Percentiles rank a stretch among this genome's conserved stretches.
These are phyloP conservation scores for Pteropus rufus DNA, from an alignment of 2,797 vertebrate genomes.

Conservation along the genomic window DNA sequence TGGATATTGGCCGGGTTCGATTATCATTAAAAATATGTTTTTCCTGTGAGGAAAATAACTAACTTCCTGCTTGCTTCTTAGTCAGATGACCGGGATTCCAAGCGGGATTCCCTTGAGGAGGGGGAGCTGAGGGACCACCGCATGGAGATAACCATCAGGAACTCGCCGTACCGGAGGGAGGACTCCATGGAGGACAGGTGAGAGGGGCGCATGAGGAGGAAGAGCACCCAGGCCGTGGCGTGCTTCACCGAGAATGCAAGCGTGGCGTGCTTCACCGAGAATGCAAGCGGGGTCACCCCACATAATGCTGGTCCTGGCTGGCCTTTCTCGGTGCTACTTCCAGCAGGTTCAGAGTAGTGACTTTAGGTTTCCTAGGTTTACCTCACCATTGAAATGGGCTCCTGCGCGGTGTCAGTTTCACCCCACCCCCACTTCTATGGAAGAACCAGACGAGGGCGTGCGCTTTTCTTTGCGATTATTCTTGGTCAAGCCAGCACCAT, in stretches of 20 bases:
- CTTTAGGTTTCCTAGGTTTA: background rate
- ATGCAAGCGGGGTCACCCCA: fast-evolving
- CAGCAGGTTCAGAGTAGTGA: no score
- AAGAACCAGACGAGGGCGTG: background rate
- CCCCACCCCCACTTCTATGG: no score
- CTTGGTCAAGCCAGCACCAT: background rate
- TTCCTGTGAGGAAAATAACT: background rate
- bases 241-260: fast-evolving
- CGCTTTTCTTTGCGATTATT: background rate
- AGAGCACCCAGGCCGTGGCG: fast-evolving
- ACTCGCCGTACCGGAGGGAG: conserved; percentile 94
- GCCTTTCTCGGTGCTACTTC: background rate
- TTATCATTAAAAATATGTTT: background rate
- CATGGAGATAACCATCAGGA: conserved; percentile 99
- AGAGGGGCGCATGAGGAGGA: background rate
- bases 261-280: fast-evolving
- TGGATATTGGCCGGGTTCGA: background rate
- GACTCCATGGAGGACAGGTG: conserved; percentile 97
- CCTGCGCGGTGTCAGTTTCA: no score
- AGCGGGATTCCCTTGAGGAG: conserved; percentile 98
- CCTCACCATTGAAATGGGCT: no score
- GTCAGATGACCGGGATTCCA: conserved; percentile 98
- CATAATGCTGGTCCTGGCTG: fast-evolving
- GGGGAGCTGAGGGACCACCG: conserved; percentile 97
- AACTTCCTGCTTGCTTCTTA: conserved; percentile 64